A percentile compares a stretch with the other conserved stretches of the same genome.
Evolutionary conservation across 2,888 invertebrate species (phyloP).

Genomic region (Drosophila nr. perissopoda): DNA sequence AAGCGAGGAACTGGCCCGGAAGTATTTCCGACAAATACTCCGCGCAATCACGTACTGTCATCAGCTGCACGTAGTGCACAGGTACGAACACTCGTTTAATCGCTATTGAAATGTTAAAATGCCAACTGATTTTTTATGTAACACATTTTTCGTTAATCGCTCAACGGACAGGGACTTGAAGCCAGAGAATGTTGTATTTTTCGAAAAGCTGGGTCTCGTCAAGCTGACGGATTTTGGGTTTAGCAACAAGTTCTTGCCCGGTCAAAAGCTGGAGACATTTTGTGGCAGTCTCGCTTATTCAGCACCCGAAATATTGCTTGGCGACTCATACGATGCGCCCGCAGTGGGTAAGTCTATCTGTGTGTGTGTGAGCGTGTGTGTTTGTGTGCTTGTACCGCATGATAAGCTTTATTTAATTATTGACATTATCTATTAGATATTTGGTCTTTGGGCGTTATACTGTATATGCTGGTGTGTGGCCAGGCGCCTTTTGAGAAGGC

Average conservation of each 20-base stretch:
- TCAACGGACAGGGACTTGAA: conserved; percentile 92
- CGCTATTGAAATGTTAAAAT: not conserved
- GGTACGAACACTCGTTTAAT: conserved; percentile 67
- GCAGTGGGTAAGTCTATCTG: conserved; percentile 91
- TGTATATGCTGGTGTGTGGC: conserved; percentile 99
- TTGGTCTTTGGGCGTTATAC: conserved; percentile 99
- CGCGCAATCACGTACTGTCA: conserved; percentile 99
- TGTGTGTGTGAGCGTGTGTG: not conserved
- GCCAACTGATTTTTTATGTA: conserved; percentile 58
- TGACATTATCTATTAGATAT: conserved; percentile 88
- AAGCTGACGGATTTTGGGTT: conserved; percentile 99
- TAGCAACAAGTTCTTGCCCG: conserved; percentile 98
- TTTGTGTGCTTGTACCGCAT: conserved; percentile 33
- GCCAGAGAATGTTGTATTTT: conserved; percentile 99
- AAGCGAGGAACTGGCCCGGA: conserved; percentile 92
- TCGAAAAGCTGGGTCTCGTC: conserved; percentile 97
- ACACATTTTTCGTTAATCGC: conserved; percentile 23
- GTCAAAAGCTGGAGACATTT: conserved; percentile 98
- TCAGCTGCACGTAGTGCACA: conserved; percentile 90
- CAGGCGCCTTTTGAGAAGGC: conserved; percentile 99
- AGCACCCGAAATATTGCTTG: conserved; percentile 98
- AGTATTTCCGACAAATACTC: conserved; percentile 98
- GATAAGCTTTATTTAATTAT: conserved; percentile 57
- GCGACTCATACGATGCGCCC: conserved; percentile 99
- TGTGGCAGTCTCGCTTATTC: conserved; percentile 99